Base-by-base conservation (phyloP, 2,113 vertebrate genomes). In the Sclerurus mexicanus region DNA sequence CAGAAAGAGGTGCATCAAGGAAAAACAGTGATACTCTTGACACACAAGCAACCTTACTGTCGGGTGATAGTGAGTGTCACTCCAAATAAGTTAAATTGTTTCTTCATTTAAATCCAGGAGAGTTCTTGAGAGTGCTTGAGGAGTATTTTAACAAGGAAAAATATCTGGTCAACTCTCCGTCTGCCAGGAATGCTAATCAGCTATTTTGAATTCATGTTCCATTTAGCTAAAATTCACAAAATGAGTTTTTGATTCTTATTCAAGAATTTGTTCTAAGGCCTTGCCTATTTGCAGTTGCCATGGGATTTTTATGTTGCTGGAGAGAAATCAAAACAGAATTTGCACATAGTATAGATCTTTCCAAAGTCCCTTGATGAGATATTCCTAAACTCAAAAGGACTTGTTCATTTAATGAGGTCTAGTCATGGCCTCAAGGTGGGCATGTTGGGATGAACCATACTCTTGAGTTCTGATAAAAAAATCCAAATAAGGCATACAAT, bases 271-370 rank as follows among this genome's bases (percentile, higher is more conserved):
- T 71, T 87, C 25, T 53, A 66, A 5, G 20, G 47, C 15, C 4
- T 27, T 39, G 14, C 31, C 28, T 60, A 18, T 22, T 92, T 72
- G 13, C 25, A 60, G 14, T 42, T 86, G 80, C 21, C 52, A 17
- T 23, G 11, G 0, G 0, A 0, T 4, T 76, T 78, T 72, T 33
- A 9, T 27, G 3, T 28, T 73, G 5, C 13, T 52, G 24, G 27
- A 66, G 35, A 46, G 9, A 42, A 2, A 44, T 53, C 33, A 42
- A 66, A 87, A 39, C 31, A 81, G 10, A 84, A 74, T 81, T 58
- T 24, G 1, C 10, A 31, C 0, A 0, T 69, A 62, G 2, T 24
- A 60, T 16, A 53, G 25, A 62, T 44, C 23, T 46, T 44, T 22
- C 9, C 21, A 56, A 73, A 81, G 11, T 49, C 14, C 11, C 3